Conservation (phyloP, 2,888 invertebrate genomes). For the Leistus spinibarbis region DNA sequence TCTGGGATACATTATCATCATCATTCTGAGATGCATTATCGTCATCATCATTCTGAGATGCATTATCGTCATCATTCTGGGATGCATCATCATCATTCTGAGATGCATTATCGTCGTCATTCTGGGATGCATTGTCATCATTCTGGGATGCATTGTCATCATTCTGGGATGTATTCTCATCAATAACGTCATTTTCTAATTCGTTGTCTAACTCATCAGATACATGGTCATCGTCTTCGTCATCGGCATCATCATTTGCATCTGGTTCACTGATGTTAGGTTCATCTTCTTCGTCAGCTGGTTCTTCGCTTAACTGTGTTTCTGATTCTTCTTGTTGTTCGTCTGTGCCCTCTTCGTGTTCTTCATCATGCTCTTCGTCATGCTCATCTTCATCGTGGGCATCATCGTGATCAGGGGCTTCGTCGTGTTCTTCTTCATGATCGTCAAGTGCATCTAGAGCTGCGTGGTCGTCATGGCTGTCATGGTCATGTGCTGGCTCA, state of each 20-base stretch:
- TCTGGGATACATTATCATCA: no score
- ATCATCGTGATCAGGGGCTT: slow-evolving; percentile 46
- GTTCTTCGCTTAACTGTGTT: background rate
- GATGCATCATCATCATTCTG: slow-evolving; percentile 39
- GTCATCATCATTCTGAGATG: slow-evolving; percentile 40
- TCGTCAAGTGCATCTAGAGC: slow-evolving; percentile 44
- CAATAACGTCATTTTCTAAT: slow-evolving; percentile 46
- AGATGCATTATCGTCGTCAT: slow-evolving; percentile 39
- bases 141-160: no score
- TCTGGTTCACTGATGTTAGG: slow-evolving; percentile 12
- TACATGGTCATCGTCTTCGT: slow-evolving; percentile 48
- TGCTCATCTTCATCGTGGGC: slow-evolving; percentile 38
- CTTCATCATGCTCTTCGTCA: slow-evolving; percentile 36
- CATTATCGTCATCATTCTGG: no score
- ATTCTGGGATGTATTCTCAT: slow-evolving; percentile 40
- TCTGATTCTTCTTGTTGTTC: slow-evolving; percentile 36
- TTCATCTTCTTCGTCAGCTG: slow-evolving; percentile 4
- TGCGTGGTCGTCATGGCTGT: slow-evolving; percentile 49
- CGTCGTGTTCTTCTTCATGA: slow-evolving; percentile 60
- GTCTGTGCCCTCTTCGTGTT: slow-evolving; percentile 41
- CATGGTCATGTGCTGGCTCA: slow-evolving; percentile 58
- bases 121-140: slow-evolving; percentile 37
- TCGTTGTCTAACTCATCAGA: slow-evolving; percentile 49
- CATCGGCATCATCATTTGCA: slow-evolving; percentile 44
- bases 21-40: slow-evolving; percentile 42